A percentile compares a stretch with the other conserved stretches of the same genome.
Evolutionary conservation across 2,888 invertebrate species (phyloP).

Genomic region (Drosophila testacea): DNA sequence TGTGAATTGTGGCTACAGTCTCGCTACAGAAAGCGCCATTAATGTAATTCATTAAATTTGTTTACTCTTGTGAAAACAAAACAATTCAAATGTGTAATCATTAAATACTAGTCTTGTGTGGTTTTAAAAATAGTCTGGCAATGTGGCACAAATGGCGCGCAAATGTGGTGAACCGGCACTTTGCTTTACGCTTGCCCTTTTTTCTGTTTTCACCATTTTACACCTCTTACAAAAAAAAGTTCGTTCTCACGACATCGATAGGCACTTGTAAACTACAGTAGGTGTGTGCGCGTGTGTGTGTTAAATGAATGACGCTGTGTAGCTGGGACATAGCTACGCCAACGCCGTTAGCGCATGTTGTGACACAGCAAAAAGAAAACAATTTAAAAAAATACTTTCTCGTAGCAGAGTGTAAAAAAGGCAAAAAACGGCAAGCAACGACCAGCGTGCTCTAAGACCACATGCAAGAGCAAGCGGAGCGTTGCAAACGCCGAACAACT

Average conservation of each 20-base stretch:
- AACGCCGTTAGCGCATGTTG: constrained; percentile 57
- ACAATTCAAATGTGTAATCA: not conserved
- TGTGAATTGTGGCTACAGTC: constrained; percentile 45
- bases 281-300: constrained; percentile 36
- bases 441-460: constrained; percentile 42
- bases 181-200: constrained; percentile 56
- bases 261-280: constrained; percentile 45
- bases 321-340: constrained; percentile 64
- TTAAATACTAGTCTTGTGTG: not conserved
- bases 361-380: constrained; percentile 73
- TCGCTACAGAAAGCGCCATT: constrained; percentile 20
- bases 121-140: constrained; percentile 42
- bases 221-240: constrained; percentile 65
- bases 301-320: constrained; percentile 63
- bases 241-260: constrained; percentile 69
- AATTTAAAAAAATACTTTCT: constrained; percentile 54
- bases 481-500: constrained; percentile 66
- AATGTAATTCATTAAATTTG: constrained; percentile 11
- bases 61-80: not conserved
- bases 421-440: constrained; percentile 49
- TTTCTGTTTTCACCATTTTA: constrained; percentile 56
- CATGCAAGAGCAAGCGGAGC: constrained; percentile 58
- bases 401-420: constrained; percentile 52
- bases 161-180: constrained; percentile 77
- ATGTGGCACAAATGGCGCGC: constrained; percentile 69